A percentile compares a stretch with the other conserved stretches of the same genome.
Evolutionary conservation across 2,888 invertebrate species (phyloP).

Genomic region (Drosophila tripunctata): DNA sequence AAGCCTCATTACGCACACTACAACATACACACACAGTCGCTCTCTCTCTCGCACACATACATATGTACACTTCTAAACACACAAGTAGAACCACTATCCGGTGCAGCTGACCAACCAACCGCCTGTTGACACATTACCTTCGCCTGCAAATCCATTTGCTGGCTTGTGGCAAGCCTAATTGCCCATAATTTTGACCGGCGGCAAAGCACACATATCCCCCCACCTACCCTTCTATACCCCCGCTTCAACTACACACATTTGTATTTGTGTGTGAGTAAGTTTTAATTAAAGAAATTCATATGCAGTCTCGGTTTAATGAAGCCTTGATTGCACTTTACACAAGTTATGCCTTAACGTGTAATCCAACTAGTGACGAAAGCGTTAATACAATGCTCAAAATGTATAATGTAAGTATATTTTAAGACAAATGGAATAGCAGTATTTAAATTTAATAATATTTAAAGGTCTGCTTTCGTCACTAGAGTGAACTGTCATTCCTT

Average conservation of each 20-base stretch:
- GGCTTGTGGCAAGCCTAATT: slow-evolving; percentile 69
- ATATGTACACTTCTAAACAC: slow-evolving; percentile 19
- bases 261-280: neutral
- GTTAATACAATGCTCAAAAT: neutral
- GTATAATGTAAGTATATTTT: neutral
- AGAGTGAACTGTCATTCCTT: no score
- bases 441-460: no score
- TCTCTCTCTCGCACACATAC: slow-evolving; percentile 12
- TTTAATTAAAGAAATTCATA: slow-evolving; percentile 34
- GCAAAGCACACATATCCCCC: slow-evolving; percentile 21
- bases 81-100: slow-evolving; percentile 56
- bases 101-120: slow-evolving; percentile 60
- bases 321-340: neutral
- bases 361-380: neutral
- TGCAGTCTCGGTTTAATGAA: slow-evolving; percentile 9
- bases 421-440: no score
- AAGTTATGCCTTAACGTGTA: neutral
- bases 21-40: neutral
- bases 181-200: slow-evolving; percentile 61
- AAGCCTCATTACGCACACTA: slow-evolving; percentile 67
- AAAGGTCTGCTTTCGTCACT: no score
- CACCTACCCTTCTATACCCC: neutral
- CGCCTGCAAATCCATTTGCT: slow-evolving; percentile 61
- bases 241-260: no score
- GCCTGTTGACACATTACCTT: slow-evolving; percentile 70